Percentiles rank a stretch among this genome's conserved stretches.
Evolutionary conservation across 2,888 invertebrate genomes (phyloP).

Genomic region (Cryptosula pallasiana): DNA sequence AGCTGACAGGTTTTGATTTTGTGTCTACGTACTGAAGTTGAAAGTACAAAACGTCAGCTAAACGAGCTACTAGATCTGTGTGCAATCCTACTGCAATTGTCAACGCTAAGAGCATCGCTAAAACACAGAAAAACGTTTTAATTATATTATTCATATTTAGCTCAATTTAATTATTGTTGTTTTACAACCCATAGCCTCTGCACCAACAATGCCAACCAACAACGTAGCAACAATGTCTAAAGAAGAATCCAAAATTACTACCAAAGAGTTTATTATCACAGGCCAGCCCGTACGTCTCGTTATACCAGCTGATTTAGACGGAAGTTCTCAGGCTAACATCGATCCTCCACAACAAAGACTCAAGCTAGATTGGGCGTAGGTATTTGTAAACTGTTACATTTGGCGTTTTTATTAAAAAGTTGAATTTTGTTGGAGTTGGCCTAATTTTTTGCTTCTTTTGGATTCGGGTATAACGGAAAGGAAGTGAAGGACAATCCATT

Average conservation of each 20-base stretch:
- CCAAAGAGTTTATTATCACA: neutral
- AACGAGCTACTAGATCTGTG: neutral
- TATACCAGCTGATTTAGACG: neutral
- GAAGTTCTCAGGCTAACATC: neutral
- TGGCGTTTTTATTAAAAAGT: too few relatives aligned
- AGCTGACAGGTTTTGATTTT: neutral
- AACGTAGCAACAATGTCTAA: too few relatives aligned
- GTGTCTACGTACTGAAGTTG: neutral
- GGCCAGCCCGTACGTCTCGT: neutral
- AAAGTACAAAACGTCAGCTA: neutral
- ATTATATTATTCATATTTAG: too few relatives aligned
- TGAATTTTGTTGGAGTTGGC: too few relatives aligned
- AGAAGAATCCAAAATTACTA: neutral
- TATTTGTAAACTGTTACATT: too few relatives aligned
- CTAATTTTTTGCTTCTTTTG: too few relatives aligned
- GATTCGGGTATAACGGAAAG: constrained; percentile 49
- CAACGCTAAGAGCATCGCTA: neutral
- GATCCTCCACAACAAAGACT: constrained; percentile 25
- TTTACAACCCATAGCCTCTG: too few relatives aligned
- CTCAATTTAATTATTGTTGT: too few relatives aligned
- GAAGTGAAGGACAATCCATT: constrained; percentile 43
- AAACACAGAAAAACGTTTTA: neutral
- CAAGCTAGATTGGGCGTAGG: constrained; percentile 46
- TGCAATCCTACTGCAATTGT: too few relatives aligned
- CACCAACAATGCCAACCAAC: too few relatives aligned